Evolutionary conservation across 2,888 invertebrate genomes (phyloP).

Genomic region (Rhorus exstirpatorius): DNA sequence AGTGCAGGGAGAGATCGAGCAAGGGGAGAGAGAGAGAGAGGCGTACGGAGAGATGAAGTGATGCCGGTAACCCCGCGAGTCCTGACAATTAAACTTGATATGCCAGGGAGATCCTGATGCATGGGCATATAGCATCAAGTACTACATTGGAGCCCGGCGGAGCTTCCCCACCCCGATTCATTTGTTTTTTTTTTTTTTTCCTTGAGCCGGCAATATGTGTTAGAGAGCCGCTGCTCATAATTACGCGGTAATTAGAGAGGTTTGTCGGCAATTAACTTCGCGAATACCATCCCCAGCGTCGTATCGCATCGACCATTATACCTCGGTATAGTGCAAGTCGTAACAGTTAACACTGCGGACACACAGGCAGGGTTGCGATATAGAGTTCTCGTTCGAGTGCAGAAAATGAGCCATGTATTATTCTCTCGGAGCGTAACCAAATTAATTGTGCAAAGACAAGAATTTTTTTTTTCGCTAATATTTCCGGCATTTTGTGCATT

Average conservation of each 20-base stretch:
- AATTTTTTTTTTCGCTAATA: neutral
- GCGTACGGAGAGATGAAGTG: conserved; percentile 55
- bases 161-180: conserved; percentile 1
- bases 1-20: conserved; percentile 44
- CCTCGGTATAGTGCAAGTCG: conserved; percentile 47
- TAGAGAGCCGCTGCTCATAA: conserved; percentile 77
- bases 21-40: conserved; percentile 38
- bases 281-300: conserved; percentile 77
- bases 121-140: conserved; percentile 54
- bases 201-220: conserved; percentile 44
- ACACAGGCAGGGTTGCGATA: conserved; percentile 12
- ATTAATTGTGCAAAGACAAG: neutral
- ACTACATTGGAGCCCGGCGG: conserved; percentile 56
- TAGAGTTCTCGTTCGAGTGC: conserved; percentile 14
- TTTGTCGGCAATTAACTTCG: conserved; percentile 82
- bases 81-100: conserved; percentile 81
- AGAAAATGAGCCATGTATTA: conserved; percentile 24
- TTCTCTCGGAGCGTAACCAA: neutral
- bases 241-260: conserved; percentile 83
- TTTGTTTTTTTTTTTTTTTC: conserved; percentile 18
- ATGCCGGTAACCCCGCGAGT: conserved; percentile 68
- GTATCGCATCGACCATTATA: conserved; percentile 68
- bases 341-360: conserved; percentile 8
- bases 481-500: no score
- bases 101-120: conserved; percentile 78